Conservation (phyloP, 2,888 invertebrate species). For the Lasioglossum oenotherae region DNA sequence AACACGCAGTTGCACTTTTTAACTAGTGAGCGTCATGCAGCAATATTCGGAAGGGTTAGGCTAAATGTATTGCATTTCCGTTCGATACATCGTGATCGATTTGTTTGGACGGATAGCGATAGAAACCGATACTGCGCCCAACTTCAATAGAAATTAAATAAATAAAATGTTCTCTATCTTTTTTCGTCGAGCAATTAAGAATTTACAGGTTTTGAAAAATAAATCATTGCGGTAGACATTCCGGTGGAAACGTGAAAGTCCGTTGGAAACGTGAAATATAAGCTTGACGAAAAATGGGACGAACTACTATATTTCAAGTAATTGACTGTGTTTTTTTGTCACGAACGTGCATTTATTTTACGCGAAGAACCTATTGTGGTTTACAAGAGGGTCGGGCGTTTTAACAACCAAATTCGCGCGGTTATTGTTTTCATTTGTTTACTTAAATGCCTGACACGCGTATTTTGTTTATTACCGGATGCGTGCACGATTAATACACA, state of each 20-base stretch:
- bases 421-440: background rate
- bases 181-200: conserved; percentile 28
- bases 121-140: background rate
- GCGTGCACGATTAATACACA: background rate
- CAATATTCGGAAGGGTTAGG: conserved; percentile 25
- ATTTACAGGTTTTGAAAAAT: conserved; percentile 11
- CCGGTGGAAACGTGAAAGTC: background rate
- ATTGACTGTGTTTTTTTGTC: background rate
- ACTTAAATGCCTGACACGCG: background rate
- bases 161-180: conserved; percentile 17
- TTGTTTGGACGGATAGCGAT: conserved; percentile 20
- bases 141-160: conserved; percentile 4
- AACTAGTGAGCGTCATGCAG: conserved; percentile 4
- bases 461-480: background rate
- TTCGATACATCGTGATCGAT: conserved; percentile 41
- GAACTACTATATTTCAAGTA: background rate
- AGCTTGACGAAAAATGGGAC: background rate
- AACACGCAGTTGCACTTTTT: conserved; percentile 17
- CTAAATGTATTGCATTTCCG: conserved; percentile 36
- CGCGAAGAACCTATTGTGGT: background rate
- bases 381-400: background rate
- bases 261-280: conserved; percentile 1
- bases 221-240: background rate
- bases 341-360: background rate
- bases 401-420: background rate